These are phyloP conservation scores for Cacajao melanocephalus DNA, from an alignment of 2,797 vertebrate species.

Conservation along the genomic window DNA sequence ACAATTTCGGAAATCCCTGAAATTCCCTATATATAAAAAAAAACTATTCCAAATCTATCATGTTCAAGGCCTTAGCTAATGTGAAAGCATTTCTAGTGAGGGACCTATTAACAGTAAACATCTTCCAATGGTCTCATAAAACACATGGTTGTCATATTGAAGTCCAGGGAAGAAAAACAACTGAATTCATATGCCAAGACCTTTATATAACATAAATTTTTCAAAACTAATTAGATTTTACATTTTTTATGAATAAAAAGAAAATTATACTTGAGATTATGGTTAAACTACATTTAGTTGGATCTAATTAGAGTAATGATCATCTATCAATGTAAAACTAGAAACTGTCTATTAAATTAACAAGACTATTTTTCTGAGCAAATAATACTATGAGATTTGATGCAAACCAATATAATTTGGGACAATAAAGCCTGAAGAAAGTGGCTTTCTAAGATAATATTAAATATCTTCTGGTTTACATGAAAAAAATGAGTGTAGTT, in stretches of 20 bases:
- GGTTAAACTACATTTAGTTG: neutral
- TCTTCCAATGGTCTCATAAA: neutral
- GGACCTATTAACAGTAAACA: neutral
- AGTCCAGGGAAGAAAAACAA: neutral
- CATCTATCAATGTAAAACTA: constrained; percentile 48
- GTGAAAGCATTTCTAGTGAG: neutral
- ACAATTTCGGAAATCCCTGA: neutral
- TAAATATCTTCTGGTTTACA: constrained; percentile 36
- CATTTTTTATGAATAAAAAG: constrained; percentile 24
- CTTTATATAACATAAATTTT: constrained; percentile 33
- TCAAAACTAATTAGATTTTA: constrained; percentile 23
- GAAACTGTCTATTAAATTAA: constrained; percentile 53
- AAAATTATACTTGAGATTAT: constrained; percentile 14
- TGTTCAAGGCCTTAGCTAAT: neutral
- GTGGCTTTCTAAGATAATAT: constrained; percentile 7
- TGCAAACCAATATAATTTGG: neutral
- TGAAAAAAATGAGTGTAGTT: neutral
- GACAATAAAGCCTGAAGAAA: neutral
- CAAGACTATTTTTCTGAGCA: constrained; percentile 30
- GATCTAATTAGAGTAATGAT: constrained; percentile 42
- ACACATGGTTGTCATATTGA: neutral
- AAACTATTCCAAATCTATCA: neutral
- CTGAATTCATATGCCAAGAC: neutral
- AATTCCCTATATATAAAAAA: neutral
- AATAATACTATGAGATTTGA: constrained; percentile 6